Evolutionary conservation across 2,797 vertebrate genomes (phyloP), one percentile per base, ranked within the genome.

Genomic region (Epinephelus malabaricus): DNA sequence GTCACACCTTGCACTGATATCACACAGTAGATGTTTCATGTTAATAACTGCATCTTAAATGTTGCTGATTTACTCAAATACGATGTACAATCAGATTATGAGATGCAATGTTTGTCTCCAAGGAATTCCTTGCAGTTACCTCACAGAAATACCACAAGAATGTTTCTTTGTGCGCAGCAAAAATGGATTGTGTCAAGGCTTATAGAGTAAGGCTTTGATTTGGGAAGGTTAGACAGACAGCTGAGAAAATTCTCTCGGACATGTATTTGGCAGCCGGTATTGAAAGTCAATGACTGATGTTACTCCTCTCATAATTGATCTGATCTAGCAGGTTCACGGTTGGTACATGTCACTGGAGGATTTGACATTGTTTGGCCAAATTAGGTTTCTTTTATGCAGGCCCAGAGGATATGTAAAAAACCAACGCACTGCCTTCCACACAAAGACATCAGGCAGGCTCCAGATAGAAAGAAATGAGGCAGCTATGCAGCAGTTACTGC

Each of bases 331-430:
- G 83, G 82, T 90, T 91, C 69, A 82, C 9, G 19, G 51, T 77
- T 82, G 76, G 79, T 73, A 76, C 85, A 81, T 73, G 81, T 88
- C 88, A 78, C 82, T 55, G 54, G 70, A 82, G 81, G 73, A 85
- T 88, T 83, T 81, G 60, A 87, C 80, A 85, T 87, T 91, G 83
- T 89, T 88, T 88, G 74, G 72, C 84, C 79, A 83, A 82, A 90
- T 86, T 68, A 81, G 79, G 51, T 81, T 85, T 83, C 69, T 86
- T 90, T 87, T 60, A 84, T 85, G 71, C 27, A 7, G 66, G 38
- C 83, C 87, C 87, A 63, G 74, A 79, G 81, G 83, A 89, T 68
- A 79, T 87, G 76, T 76, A 78, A 72, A 86, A 80, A 34, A 34
- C 70, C 72, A 30, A 49, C 19, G 30, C 63, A 45, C 51, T 63